phyloP scores from a whole-genome alignment of 2,797 vertebrate species.

The Lepus townsendii region DNA sequence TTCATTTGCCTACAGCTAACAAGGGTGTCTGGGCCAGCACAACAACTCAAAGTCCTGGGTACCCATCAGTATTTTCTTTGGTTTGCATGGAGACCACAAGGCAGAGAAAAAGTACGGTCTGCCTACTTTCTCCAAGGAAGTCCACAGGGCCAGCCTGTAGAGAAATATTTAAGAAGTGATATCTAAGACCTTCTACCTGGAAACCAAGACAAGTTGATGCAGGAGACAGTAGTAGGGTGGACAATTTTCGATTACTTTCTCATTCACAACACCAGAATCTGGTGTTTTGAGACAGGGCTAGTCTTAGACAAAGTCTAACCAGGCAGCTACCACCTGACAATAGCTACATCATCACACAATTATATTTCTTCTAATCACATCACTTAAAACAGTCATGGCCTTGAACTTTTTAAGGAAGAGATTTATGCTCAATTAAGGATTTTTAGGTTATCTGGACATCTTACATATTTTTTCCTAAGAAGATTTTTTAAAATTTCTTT shows the following conservation, averaged over 20 bases:
- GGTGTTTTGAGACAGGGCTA: constrained; percentile 5
- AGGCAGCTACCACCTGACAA: neutral
- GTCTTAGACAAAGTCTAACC: neutral
- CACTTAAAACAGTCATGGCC: neutral
- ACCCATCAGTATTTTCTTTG: neutral
- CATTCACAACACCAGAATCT: neutral
- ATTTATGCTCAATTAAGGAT: constrained; percentile 41
- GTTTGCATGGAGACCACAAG: neutral
- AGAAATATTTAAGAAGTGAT: constrained; percentile 38
- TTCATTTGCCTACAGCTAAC: constrained; percentile 22
- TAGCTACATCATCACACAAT: neutral
- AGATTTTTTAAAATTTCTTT: neutral
- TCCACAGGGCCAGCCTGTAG: neutral
- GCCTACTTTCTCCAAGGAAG: neutral
- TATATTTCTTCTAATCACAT: neutral
- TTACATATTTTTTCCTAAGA: neutral
- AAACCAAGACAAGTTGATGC: neutral
- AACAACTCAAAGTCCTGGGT: neutral
- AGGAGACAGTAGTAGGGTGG: neutral
- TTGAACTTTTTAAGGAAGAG: constrained; percentile 59
- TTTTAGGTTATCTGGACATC: neutral
- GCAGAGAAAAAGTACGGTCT: neutral
- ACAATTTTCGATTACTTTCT: neutral
- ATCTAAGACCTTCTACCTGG: neutral
- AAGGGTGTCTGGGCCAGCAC: neutral